Conservation (phyloP, 2,888 invertebrate genomes). For the Drosophila pegasa region DNA sequence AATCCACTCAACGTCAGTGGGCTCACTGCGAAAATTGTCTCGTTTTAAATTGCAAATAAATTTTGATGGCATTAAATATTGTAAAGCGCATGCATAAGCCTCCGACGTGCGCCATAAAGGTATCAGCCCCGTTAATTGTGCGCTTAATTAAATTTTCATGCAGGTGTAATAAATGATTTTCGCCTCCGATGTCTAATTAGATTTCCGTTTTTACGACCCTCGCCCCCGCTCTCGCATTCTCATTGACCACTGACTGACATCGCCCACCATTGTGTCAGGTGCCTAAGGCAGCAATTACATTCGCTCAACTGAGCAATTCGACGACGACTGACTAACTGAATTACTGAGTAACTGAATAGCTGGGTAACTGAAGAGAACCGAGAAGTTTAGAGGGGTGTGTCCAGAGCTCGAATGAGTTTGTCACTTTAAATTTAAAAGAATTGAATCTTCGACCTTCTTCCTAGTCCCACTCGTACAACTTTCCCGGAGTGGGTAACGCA, state of each 20-base stretch:
- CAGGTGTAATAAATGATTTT: constrained; percentile 79
- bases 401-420: neutral
- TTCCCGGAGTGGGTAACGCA: constrained; percentile 27
- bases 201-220: constrained; percentile 65
- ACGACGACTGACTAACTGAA: constrained; percentile 13
- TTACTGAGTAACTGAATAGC: neutral
- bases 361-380: neutral
- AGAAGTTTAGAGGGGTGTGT: neutral
- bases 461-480: constrained; percentile 42
- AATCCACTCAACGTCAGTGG: constrained; percentile 69
- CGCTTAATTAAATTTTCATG: constrained; percentile 80
- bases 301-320: constrained; percentile 23
- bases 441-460: neutral
- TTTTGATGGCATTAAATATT: constrained; percentile 76
- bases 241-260: constrained; percentile 17
- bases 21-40: constrained; percentile 63
- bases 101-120: constrained; percentile 29
- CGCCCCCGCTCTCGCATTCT: constrained; percentile 1
- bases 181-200: constrained; percentile 66
- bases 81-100: constrained; percentile 60
- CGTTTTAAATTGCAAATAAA: constrained; percentile 76
- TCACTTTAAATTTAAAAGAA: constrained; percentile 10
- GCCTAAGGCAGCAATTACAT: constrained; percentile 46
- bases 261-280: constrained; percentile 37
- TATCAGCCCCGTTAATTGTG: constrained; percentile 67